Conservation (phyloP, 2,888 invertebrate genomes). For the Aphidius colemani region DNA sequence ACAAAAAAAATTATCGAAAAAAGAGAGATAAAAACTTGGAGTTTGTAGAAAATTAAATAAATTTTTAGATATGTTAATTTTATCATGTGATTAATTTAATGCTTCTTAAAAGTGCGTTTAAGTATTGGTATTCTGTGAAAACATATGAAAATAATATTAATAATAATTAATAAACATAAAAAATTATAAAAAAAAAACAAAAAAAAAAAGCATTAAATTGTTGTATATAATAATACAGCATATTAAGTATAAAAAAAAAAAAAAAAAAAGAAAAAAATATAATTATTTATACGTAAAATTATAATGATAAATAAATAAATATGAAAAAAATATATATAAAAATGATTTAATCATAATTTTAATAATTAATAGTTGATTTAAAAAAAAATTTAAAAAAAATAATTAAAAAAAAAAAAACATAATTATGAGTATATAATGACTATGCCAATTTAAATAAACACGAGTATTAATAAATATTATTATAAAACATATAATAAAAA, state of each 20-base stretch:
- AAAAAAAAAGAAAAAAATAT: slow-evolving; percentile 32
- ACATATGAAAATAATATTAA: not conserved
- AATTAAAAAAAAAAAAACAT: slow-evolving; percentile 30
- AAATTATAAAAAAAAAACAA: slow-evolving; percentile 23
- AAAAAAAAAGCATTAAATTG: slow-evolving; percentile 33
- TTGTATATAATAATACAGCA: slow-evolving; percentile 36
- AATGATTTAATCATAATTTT: slow-evolving; percentile 40
- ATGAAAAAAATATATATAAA: too few relatives aligned
- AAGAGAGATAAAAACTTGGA: slow-evolving; percentile 7
- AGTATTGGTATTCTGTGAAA: too few relatives aligned
- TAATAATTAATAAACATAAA: not conserved
- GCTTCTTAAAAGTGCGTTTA: too few relatives aligned
- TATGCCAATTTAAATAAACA: slow-evolving; percentile 50
- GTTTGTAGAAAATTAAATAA: too few relatives aligned
- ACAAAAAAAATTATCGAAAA: slow-evolving; percentile 11
- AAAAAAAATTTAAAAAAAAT: slow-evolving; percentile 28
- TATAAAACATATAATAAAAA: slow-evolving; percentile 6
- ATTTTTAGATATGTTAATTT: too few relatives aligned
- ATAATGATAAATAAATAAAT: slow-evolving; percentile 23
- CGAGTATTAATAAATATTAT: slow-evolving; percentile 47
- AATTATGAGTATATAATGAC: slow-evolving; percentile 46
- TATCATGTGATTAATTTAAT: too few relatives aligned
- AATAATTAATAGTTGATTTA: slow-evolving; percentile 41
- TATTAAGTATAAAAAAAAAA: slow-evolving; percentile 20
- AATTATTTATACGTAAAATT: slow-evolving; percentile 46